Evolutionary conservation across 2,797 vertebrate species (phyloP).

Genomic region (Danio kyathit): DNA sequence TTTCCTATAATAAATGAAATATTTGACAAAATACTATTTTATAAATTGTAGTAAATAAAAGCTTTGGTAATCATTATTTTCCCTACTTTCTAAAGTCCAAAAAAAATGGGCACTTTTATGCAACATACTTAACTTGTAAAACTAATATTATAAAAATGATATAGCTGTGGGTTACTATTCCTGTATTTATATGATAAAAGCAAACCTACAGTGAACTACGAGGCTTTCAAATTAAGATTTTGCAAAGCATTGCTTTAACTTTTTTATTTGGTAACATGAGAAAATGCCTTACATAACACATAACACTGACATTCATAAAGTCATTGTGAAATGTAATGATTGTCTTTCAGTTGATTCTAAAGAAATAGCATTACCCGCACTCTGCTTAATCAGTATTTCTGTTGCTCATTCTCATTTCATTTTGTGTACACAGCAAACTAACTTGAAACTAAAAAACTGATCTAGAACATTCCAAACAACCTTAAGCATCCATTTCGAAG

Average conservation of each 20-base stretch:
- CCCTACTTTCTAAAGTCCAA: too few relatives aligned
- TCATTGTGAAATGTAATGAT: conserved; percentile 76
- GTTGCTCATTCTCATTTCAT: conserved; percentile 63
- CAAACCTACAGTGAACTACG: neutral
- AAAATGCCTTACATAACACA: conserved; percentile 18
- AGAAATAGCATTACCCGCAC: conserved; percentile 70
- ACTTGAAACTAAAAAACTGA: conserved; percentile 35
- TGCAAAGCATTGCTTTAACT: neutral
- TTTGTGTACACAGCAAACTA: conserved; percentile 72
- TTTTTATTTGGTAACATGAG: conserved; percentile 39
- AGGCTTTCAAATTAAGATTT: too few relatives aligned
- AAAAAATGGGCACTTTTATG: too few relatives aligned
- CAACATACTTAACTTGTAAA: too few relatives aligned
- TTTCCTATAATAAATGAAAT: too few relatives aligned
- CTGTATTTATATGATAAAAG: too few relatives aligned
- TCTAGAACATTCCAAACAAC: conserved; percentile 76
- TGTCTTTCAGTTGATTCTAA: conserved; percentile 76
- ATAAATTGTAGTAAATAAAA: too few relatives aligned
- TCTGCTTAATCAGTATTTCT: conserved; percentile 49
- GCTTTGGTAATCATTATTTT: too few relatives aligned
- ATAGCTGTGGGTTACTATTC: too few relatives aligned
- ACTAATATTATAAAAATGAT: too few relatives aligned
- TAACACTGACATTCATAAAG: conserved; percentile 16
- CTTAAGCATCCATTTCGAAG: conserved; percentile 61
- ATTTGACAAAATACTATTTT: too few relatives aligned